These are phyloP conservation scores for Cololabis saira DNA, from an alignment of 2,113 vertebrate species.

Conservation along the genomic window DNA sequence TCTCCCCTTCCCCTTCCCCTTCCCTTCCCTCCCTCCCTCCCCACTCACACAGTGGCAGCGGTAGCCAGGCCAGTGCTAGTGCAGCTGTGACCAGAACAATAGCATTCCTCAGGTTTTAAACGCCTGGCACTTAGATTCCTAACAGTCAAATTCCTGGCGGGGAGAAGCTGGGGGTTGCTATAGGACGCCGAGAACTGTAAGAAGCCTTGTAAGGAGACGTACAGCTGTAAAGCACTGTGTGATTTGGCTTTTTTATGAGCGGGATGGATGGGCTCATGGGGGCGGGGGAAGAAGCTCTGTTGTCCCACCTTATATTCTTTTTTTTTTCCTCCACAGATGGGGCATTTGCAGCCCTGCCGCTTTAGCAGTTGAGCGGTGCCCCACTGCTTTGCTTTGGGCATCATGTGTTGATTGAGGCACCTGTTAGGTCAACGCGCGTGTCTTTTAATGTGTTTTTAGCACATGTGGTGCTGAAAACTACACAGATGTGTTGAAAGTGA, in stretches of 20 bases:
- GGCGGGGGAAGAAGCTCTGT: conserved; percentile 9
- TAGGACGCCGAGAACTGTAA: conserved; percentile 48
- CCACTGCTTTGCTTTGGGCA: conserved; percentile 43
- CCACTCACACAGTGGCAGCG: conserved; percentile 48
- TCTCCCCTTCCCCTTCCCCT: neutral
- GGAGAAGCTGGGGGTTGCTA: conserved; percentile 72
- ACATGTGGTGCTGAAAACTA: conserved; percentile 29
- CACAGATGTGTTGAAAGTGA: conserved; percentile 42
- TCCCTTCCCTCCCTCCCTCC: neutral
- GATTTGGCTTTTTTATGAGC: conserved; percentile 63
- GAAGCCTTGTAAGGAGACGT: conserved; percentile 58
- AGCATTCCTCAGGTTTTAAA: conserved; percentile 76
- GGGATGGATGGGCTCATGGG: conserved; percentile 34
- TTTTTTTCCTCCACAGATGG: conserved; percentile 25
- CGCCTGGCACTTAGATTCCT: conserved; percentile 79
- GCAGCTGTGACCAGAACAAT: conserved; percentile 81
- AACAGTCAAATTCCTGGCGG: conserved; percentile 72
- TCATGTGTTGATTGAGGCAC: conserved; percentile 57
- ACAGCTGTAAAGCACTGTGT: conserved; percentile 66
- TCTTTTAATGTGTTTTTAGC: conserved; percentile 32
- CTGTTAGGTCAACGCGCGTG: conserved; percentile 64
- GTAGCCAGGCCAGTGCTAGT: conserved; percentile 58
- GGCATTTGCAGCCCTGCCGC: conserved; percentile 49
- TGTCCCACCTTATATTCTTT: conserved; percentile 31
- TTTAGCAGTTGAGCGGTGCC: conserved; percentile 38